phyloP scores from a whole-genome alignment of 2,113 vertebrate species.

The Sebastes schlegelii region DNA sequence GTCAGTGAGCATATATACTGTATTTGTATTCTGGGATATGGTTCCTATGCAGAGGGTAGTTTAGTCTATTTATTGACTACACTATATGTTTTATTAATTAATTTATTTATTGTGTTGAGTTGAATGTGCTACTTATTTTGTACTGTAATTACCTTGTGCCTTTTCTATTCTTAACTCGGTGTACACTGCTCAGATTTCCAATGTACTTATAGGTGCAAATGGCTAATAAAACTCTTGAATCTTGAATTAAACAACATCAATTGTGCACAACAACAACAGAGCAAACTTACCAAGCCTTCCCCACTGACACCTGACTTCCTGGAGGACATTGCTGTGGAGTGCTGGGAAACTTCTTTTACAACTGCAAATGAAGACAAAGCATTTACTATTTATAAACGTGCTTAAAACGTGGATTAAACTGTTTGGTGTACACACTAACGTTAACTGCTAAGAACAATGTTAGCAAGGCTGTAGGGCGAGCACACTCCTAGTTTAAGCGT shows the following conservation, averaged over 20 bases:
- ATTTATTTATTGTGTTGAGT: no score
- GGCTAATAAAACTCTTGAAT: no score
- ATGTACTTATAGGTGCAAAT: no score
- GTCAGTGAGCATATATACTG: no score
- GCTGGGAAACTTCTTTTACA: background rate
- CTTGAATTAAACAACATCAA: background rate
- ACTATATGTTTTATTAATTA: no score
- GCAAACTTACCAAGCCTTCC: conserved; percentile 65
- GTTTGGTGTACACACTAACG: background rate
- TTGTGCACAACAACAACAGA: background rate
- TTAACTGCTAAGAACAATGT: background rate
- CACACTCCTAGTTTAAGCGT: background rate
- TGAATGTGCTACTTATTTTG: no score
- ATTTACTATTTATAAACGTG: background rate
- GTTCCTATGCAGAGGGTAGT: no score
- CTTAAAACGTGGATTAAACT: background rate
- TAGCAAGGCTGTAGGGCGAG: background rate
- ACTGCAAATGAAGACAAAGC: conserved; percentile 11
- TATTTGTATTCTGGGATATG: no score
- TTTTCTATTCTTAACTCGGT: no score
- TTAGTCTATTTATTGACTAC: no score
- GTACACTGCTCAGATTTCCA: no score
- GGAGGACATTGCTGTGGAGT: conserved; percentile 46
- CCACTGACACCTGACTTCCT: conserved; percentile 39
- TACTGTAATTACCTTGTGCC: no score